Evolutionary conservation across 1,140 invertebrate species (phyloP), one percentile per base, ranked within the genome.

Genomic region (Mizuhopecten yessoensis): DNA sequence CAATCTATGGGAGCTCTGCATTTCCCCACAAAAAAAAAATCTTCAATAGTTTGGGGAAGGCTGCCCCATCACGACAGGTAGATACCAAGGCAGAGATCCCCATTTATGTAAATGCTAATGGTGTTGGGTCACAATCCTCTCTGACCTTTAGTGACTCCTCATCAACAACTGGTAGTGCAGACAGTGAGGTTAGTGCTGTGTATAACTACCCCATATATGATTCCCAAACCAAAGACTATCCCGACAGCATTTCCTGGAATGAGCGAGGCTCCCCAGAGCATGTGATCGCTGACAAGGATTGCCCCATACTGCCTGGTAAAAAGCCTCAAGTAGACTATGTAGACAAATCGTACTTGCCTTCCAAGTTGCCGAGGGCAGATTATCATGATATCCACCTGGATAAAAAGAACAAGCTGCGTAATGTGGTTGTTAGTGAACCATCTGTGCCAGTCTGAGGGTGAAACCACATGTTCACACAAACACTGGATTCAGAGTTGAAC

Each of bases 241-340:
- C 90, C n/a, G 90, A 90, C 33, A 87, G 86, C 49, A 29, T 90
- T 42, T 88, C 90, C 39, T 92, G 93, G 93, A 94, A 92, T 75
- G 92, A 93, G 87, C 87, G 92, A 86, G 92, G 93, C 87, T 93
- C 93, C 23, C 93, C 92, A 33, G 93, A 94, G 57, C 90, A 89
- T 9, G 29, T 49, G n/a, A 33, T 34, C n/a, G 57, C 34, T 36
- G 36, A 91, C 36, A 49, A 49, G n/a, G 86, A 75, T 34, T 57
- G 42, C 34, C 42, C 86, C 33, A 33, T 90, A 88, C 57, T 75
- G 57, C 57, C 57, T n/a, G 57, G 23, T 29, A 75, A 75, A 75
- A 75, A 75, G n/a, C 57, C 57, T 29, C 57, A 75, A 75, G 29
- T 75, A 29, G 17, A 75, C 23, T 75, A 75, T 75, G 57, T 75